phyloP scores from a whole-genome alignment of 2,113 vertebrate genomes.

The Calidris pygmaea region DNA sequence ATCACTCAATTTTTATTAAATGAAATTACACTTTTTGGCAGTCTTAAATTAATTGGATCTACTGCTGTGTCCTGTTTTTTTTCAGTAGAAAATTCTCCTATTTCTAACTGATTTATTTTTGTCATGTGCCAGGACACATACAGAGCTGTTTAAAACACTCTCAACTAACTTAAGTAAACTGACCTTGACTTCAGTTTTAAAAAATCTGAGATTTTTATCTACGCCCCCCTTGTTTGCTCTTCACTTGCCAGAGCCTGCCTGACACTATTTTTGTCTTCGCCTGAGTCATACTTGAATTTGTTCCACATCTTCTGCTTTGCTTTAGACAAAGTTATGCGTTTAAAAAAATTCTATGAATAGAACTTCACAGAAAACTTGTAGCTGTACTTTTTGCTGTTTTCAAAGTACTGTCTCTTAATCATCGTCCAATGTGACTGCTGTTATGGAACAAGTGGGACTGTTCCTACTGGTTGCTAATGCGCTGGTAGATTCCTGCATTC shows the following conservation, averaged over 20 bases:
- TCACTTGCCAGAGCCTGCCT: not conserved
- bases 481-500: not conserved
- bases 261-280: conserved; percentile 31
- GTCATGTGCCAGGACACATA: not conserved
- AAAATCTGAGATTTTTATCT: not conserved
- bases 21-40: not conserved
- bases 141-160: not conserved
- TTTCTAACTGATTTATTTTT: not conserved
- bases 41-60: not conserved
- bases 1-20: not conserved
- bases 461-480: not conserved
- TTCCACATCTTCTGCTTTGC: not conserved
- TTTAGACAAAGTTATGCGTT: not conserved
- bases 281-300: conserved; percentile 20
- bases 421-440: rapidly evolving
- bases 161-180: not conserved
- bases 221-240: not conserved
- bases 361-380: not conserved
- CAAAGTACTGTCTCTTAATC: not conserved
- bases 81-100: not conserved
- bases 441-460: not conserved
- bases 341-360: not conserved
- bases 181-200: not conserved
- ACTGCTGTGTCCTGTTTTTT: not conserved
- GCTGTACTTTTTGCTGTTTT: not conserved